Evolutionary conservation across 2,113 vertebrate genomes (phyloP).

Genomic region (Orientallactaga bullata): DNA sequence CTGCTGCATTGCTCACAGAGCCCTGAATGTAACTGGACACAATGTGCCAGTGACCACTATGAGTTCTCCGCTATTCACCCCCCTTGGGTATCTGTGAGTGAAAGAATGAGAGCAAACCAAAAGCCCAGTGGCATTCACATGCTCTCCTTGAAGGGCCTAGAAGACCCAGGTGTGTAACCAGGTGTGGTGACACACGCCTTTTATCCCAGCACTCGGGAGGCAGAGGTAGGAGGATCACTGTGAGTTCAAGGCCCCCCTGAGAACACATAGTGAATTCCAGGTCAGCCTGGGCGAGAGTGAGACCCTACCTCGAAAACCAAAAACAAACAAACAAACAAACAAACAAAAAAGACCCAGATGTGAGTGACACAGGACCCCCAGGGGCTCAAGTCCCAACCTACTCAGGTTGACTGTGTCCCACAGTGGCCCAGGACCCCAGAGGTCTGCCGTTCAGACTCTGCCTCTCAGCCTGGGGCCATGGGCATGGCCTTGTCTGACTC

Average conservation of each 20-base stretch:
- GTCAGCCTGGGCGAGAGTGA: too few relatives aligned
- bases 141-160: background rate
- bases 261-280: too few relatives aligned
- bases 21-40: background rate
- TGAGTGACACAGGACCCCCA: background rate
- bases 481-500: background rate
- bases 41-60: slow-evolving; percentile 15
- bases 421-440: background rate
- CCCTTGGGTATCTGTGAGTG: slow-evolving; percentile 9
- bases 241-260: too few relatives aligned
- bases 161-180: background rate
- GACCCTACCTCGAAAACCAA: too few relatives aligned
- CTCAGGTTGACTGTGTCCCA: background rate
- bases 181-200: too few relatives aligned
- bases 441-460: background rate
- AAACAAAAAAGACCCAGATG: background rate
- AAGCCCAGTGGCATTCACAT: background rate
- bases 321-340: too few relatives aligned
- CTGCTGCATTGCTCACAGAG: background rate
- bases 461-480: background rate
- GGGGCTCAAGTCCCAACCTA: background rate
- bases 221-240: too few relatives aligned
- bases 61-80: slow-evolving; percentile 28
- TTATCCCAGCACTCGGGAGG: too few relatives aligned
- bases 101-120: slow-evolving; percentile 19